Conservation (phyloP, 2,797 vertebrate species). For the Hippopotamyrus pictus region DNA sequence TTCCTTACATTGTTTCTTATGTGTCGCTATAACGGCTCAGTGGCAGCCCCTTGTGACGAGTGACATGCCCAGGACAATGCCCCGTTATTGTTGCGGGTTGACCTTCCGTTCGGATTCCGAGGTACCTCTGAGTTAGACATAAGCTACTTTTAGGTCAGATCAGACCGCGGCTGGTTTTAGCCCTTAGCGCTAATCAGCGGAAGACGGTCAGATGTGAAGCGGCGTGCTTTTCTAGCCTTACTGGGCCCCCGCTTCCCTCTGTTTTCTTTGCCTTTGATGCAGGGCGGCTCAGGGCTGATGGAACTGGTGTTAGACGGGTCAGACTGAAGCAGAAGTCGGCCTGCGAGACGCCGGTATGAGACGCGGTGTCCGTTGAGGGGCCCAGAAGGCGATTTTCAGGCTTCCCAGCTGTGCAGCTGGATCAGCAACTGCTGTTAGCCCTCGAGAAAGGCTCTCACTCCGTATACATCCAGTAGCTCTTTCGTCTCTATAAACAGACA, state of each 20-base stretch:
- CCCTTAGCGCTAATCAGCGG: slow-evolving; percentile 25
- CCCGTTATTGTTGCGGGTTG: background rate
- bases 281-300: slow-evolving; percentile 37
- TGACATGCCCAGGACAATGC: background rate
- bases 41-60: background rate
- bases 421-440: background rate
- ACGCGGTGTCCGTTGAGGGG: background rate
- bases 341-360: background rate
- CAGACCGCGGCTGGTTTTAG: slow-evolving; percentile 23
- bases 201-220: slow-evolving; percentile 32
- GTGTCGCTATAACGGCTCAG: background rate
- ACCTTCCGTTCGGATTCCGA: background rate
- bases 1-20: background rate
- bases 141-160: background rate
- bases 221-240: slow-evolving; percentile 26
- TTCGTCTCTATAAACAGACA: background rate
- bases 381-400: background rate
- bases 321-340: slow-evolving; percentile 52
- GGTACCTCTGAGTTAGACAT: background rate
- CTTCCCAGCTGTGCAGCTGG: background rate
- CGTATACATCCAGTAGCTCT: background rate
- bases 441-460: background rate
- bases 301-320: slow-evolving; percentile 35
- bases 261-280: slow-evolving; percentile 18
- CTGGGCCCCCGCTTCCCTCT: slow-evolving; percentile 32